phyloP scores from a whole-genome alignment of 2,797 vertebrate species.

The Coluber constrictor region DNA sequence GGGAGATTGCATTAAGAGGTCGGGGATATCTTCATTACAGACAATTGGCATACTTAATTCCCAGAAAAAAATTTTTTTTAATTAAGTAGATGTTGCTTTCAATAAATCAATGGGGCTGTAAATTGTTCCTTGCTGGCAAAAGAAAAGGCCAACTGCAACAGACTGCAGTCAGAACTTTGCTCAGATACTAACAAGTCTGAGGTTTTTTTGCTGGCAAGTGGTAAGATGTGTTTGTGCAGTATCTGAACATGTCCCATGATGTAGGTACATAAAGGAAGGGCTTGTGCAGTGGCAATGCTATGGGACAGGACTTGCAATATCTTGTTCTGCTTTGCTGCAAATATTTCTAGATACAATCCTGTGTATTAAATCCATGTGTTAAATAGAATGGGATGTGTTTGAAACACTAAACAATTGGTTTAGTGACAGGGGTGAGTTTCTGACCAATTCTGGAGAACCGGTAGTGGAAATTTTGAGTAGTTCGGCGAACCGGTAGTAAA shows the following conservation, averaged over 20 bases:
- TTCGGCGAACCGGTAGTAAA: too few relatives aligned
- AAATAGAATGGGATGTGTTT: background rate
- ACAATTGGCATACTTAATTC: background rate
- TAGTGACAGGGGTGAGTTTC: background rate
- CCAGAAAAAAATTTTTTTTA: background rate
- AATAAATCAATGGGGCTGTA: background rate
- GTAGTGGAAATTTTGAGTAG: too few relatives aligned
- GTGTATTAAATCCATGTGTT: background rate
- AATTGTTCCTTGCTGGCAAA: background rate
- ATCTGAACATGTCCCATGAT: background rate
- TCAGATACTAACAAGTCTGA: background rate
- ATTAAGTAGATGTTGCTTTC: background rate
- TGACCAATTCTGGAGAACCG: too few relatives aligned
- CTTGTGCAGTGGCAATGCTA: background rate
- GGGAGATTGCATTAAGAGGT: background rate
- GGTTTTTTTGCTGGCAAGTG: background rate
- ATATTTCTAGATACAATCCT: background rate
- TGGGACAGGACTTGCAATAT: background rate
- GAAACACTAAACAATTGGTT: background rate
- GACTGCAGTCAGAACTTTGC: background rate
- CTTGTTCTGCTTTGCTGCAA: background rate
- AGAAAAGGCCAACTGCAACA: background rate
- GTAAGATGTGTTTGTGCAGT: background rate
- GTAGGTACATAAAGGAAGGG: background rate
- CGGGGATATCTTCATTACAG: background rate